A percentile compares a stretch with the other conserved stretches of the same genome.
phyloP scores from a whole-genome alignment of 2,797 vertebrate species.

The Gorsachius magnificus region DNA sequence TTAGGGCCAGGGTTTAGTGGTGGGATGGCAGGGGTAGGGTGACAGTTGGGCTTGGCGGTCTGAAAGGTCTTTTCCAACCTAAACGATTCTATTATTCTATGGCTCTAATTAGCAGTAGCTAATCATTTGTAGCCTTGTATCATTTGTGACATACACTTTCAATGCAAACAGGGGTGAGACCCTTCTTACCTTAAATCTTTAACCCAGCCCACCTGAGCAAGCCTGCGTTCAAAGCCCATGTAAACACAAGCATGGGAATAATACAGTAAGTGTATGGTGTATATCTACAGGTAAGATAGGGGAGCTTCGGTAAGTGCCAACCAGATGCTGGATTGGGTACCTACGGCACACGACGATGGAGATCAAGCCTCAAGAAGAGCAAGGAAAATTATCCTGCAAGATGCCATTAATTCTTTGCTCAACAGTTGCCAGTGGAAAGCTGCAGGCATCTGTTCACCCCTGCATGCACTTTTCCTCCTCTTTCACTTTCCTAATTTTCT shows the following conservation, averaged over 20 bases:
- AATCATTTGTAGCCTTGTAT: neutral
- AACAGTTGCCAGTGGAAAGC: neutral
- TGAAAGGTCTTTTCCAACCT: too few relatives aligned
- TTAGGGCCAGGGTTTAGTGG: too few relatives aligned
- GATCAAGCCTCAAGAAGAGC: neutral
- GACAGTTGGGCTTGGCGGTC: too few relatives aligned
- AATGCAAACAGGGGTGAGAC: neutral
- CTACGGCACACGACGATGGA: neutral
- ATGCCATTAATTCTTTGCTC: neutral
- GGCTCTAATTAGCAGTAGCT: neutral
- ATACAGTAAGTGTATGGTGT: too few relatives aligned
- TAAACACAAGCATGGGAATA: neutral
- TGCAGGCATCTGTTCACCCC: neutral
- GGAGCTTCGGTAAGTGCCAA: neutral
- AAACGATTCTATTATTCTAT: too few relatives aligned
- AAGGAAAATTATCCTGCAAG: neutral
- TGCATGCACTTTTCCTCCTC: neutral
- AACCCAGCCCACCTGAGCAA: neutral
- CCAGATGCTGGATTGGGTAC: neutral
- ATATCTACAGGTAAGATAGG: too few relatives aligned
- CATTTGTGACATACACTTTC: neutral
- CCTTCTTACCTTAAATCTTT: neutral
- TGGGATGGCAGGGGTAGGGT: too few relatives aligned
- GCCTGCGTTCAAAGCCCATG: neutral
- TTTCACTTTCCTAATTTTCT: neutral